Evolutionary conservation across 2,113 vertebrate species (phyloP).

Genomic region (Callocephalon fimbriatum): DNA sequence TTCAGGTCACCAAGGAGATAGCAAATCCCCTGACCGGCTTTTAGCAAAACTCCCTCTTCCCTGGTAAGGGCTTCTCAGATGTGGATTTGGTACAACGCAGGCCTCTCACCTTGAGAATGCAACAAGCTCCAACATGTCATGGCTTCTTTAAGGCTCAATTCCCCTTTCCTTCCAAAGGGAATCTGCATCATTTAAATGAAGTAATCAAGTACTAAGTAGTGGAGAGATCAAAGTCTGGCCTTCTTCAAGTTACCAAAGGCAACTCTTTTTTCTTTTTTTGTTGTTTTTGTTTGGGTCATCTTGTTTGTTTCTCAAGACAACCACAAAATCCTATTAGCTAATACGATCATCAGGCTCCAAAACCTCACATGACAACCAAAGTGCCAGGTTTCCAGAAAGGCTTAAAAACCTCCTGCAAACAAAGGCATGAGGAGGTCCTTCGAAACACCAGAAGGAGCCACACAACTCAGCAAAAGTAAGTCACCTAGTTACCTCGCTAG

Average conservation of each 20-base stretch:
- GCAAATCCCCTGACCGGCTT: not conserved
- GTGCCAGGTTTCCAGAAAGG: not conserved
- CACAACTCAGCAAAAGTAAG: not conserved
- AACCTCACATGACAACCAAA: not conserved
- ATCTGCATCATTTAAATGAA: not conserved
- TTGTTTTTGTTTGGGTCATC: not conserved
- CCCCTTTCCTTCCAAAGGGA: not conserved
- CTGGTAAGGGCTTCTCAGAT: not conserved
- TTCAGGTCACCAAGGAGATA: not conserved
- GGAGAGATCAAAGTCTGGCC: accelerated
- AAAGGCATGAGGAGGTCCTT: not conserved
- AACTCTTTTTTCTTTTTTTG: too few relatives aligned
- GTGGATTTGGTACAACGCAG: not conserved
- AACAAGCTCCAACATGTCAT: not conserved
- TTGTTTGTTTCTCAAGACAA: not conserved
- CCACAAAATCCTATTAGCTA: not conserved
- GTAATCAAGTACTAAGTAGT: not conserved
- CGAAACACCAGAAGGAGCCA: not conserved
- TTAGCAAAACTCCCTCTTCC: not conserved
- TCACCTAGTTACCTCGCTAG: not conserved
- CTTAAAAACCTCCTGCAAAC: not conserved
- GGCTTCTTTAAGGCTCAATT: not conserved
- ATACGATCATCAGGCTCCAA: not conserved
- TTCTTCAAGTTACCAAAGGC: not conserved
- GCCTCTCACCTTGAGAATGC: not conserved